A percentile compares a stretch with the other conserved stretches of the same genome.
These are phyloP conservation scores for Lacerta bilineata DNA, from an alignment of 2,797 vertebrate genomes.

Conservation along the genomic window DNA sequence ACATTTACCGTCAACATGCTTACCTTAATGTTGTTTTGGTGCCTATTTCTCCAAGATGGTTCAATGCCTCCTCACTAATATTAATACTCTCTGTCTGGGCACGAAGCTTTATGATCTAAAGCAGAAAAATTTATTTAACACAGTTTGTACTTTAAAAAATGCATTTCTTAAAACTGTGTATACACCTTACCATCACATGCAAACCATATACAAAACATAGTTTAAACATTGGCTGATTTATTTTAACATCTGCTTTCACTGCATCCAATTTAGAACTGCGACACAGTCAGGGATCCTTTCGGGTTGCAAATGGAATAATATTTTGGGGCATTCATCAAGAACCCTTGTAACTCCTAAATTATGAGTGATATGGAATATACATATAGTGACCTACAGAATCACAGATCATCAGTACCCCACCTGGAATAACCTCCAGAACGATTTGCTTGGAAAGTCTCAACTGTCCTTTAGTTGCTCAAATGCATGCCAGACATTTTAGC, in stretches of 20 bases:
- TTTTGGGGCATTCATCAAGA: neutral
- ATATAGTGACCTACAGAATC: neutral
- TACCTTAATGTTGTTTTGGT: constrained; percentile 98
- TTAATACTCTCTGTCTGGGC: constrained; percentile 96
- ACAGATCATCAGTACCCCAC: neutral
- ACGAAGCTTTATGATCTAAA: constrained; percentile 97
- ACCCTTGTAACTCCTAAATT: neutral
- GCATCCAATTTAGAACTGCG: constrained; percentile 4
- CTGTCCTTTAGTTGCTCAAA: constrained; percentile 38
- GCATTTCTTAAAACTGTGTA: neutral
- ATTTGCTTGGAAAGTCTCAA: constrained; percentile 29
- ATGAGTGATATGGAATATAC: neutral
- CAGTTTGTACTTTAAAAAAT: neutral
- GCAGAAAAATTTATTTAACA: neutral
- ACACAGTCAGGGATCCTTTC: neutral
- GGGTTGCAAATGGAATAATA: neutral
- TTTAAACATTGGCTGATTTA: neutral
- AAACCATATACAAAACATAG: neutral
- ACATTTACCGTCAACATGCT: constrained; percentile 37
- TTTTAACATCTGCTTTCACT: neutral
- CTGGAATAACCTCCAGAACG: neutral
- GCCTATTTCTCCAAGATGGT: constrained; percentile 95
- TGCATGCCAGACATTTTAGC: constrained; percentile 67
- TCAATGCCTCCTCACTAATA: constrained; percentile 93
- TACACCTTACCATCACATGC: neutral